phyloP scores from a whole-genome alignment of 2,797 vertebrate genomes.

The Enteromius paludinosus region DNA sequence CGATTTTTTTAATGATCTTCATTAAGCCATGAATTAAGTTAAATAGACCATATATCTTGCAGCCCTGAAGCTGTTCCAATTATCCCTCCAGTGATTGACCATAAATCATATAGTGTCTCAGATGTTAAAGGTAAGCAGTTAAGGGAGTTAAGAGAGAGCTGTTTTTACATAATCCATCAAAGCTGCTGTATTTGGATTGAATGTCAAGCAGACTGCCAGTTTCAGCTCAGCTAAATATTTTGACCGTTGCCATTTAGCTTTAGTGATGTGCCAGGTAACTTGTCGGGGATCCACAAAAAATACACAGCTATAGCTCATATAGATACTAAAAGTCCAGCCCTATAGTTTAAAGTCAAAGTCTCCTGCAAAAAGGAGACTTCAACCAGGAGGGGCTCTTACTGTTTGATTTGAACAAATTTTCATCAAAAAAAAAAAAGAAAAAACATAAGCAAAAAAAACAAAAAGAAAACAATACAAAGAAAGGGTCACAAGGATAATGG shows the following conservation, averaged over 20 bases:
- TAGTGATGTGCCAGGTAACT: conserved; percentile 32
- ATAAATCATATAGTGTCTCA: conserved; percentile 44
- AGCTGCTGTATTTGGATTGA: conserved; percentile 39
- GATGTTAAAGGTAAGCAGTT: conserved; percentile 29
- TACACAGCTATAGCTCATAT: conserved; percentile 16
- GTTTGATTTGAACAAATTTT: conserved; percentile 3
- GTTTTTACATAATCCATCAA: conserved; percentile 54
- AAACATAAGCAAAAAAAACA: background rate
- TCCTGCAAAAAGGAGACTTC: background rate
- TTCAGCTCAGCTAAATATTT: conserved; percentile 43
- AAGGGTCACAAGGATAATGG: background rate
- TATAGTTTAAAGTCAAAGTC: background rate
- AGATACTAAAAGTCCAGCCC: background rate
- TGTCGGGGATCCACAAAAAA: conserved; percentile 43
- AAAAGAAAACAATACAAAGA: background rate
- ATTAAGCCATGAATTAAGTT: conserved; percentile 12
- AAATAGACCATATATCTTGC: background rate
- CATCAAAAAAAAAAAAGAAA: background rate
- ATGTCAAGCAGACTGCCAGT: conserved; percentile 22
- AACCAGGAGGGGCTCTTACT: background rate
- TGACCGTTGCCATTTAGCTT: conserved; percentile 8
- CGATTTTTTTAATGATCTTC: conserved; percentile 1
- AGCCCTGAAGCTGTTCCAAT: conserved; percentile 23
- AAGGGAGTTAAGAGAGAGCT: conserved; percentile 15
- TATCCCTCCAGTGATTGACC: conserved; percentile 17